Base-by-base conservation (phyloP, 1,140 invertebrate species). In the Pogonus chalceus region DNA sequence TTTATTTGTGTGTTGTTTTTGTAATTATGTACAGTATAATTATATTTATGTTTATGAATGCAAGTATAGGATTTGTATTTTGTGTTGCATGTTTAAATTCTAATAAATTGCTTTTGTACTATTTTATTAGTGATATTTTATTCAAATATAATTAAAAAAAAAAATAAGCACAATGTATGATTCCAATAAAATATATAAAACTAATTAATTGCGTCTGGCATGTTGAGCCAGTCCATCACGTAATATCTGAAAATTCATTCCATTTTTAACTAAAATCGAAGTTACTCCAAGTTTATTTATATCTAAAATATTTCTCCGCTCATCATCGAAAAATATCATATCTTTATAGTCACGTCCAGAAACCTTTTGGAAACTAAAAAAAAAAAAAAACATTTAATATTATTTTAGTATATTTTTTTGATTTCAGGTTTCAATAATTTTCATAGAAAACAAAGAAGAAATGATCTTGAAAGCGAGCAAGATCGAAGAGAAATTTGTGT, bases 281-380 rank as follows among this genome's bases (percentile, higher is more conserved):
- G 71, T 63, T 1, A 82, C 80, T 37, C 81, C 82, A 51, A 79
- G 56, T 58, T 69, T 65, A 35, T 64, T 68, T 16, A 84, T 56
- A 61, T 83, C 81, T 10, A 47, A 51, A 47, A 83, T 82, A 67
- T 85, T 84, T 53, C 81, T 62, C 1, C 67, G 31, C 63, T 85
- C 82, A 66, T 85, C 82, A 59, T 85, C 82, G 67, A 85, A 85
- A 61, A 85, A 85, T 35, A 85, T 60, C 83, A 89, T 88, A 24
- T 87, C 79, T 46, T 74, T 71, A 63, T 74, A 85, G 1, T 73
- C 62, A 24, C 78, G 50, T 16, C 75, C 76, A 56, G 79, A 79
- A 20, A 69, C 57, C 54, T 73, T 65, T 55, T 79, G 73, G 56
- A 87, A 78, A 61, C 82, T 84, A 57, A 57, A 74, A 72, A 59